phyloP scores from a whole-genome alignment of 2,888 invertebrate genomes.

The Drosophila atripex region DNA sequence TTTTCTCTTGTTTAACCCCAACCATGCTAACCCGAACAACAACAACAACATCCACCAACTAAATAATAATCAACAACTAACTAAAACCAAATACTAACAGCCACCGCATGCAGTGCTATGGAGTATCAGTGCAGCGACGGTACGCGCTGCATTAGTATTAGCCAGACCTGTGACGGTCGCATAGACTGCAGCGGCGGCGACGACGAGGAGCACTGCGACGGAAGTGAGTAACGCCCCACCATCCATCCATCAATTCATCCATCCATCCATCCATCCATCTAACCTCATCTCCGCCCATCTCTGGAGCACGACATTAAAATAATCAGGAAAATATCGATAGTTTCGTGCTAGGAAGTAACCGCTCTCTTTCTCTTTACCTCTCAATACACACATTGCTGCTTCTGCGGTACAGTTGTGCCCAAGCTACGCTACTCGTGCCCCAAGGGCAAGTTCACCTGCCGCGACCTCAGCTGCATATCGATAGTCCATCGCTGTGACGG shows the following conservation, averaged over 20 bases:
- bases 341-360: background rate
- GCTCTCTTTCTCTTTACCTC: constrained; percentile 14
- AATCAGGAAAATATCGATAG: too few relatives aligned
- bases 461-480: constrained; percentile 90
- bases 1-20: constrained; percentile 28
- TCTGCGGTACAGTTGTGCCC: constrained; percentile 73
- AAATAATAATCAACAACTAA: constrained; percentile 49
- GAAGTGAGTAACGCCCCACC: constrained; percentile 78
- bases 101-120: constrained; percentile 80
- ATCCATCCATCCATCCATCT: background rate
- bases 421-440: constrained; percentile 82
- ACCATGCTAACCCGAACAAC: constrained; percentile 27
- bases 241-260: too few relatives aligned
- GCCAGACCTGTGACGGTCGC: constrained; percentile 81
- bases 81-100: constrained; percentile 57
- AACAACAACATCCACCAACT: constrained; percentile 39
- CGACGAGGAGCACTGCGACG: constrained; percentile 83
- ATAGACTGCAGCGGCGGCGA: constrained; percentile 82
- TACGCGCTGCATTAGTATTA: constrained; percentile 80
- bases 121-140: constrained; percentile 82
- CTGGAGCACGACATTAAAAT: too few relatives aligned
- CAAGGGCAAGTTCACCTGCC: constrained; percentile 88
- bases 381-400: constrained; percentile 7
- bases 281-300: constrained; percentile 23
- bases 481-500: constrained; percentile 89